Evolutionary conservation across 2,888 invertebrate species (phyloP), one percentile per base, ranked within the genome.

Genomic region (Anoplius nigerrimus): DNA sequence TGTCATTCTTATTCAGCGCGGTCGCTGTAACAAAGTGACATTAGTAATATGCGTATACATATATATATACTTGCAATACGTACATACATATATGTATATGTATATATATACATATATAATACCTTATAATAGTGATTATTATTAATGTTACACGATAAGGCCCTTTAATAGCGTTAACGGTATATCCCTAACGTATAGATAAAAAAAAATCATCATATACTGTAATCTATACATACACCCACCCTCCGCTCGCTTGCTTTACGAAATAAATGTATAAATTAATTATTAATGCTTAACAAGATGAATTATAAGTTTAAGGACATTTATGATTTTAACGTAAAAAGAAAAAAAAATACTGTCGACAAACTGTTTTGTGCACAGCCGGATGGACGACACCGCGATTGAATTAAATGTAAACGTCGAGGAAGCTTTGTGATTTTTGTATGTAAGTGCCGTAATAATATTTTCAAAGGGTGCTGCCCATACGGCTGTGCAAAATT

Each of bases 211-310:
- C 75, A 84, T 81, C 78, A 82, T 79, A 78, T 81, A 81, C 75
- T 80, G 80, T 84, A 82, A 83, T 82, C 78, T 84, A 84, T 81
- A 83, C 80, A 84, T 78, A 78, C 74, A 76, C 77, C 82, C 81
- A 81, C 73, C 82, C 84, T 84, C 80, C 83, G 85, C 83, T 85
- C 81, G 87, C 84, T 85, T 86, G 87, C 86, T 88, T 86, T 76
- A 82, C 81, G 75, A 82, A 85, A 82, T 85, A 83, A 85, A 85
- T 86, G 86, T 88, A 85, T 86, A 88, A 84, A 85, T 81, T 78
- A 76, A 82, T 80, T 72, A 75, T 69, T 63, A 69, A 77, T 72
- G 66, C 66, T 69, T 74, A 60, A 66, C 53, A 46, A 52, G 46
- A 66, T 60, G 73, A 67, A 71, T 34, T 64, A 75, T 72, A 74